These are phyloP conservation scores for Pseudochromis fuscus DNA, from an alignment of 2,797 vertebrate species.

Conservation along the genomic window DNA sequence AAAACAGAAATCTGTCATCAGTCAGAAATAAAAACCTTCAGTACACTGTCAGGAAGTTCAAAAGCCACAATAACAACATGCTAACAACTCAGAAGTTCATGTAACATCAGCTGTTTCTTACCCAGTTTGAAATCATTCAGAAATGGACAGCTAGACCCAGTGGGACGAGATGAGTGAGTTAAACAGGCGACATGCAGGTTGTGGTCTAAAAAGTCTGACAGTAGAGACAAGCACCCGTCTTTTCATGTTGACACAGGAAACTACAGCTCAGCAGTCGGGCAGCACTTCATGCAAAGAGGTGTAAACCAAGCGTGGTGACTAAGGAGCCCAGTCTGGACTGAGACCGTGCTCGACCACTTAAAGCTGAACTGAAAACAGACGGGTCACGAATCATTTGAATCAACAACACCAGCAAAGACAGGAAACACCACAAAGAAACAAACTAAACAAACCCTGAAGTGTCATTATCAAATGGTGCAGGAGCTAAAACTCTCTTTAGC, in stretches of 20 bases:
- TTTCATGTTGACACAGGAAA: not conserved
- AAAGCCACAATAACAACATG: not conserved
- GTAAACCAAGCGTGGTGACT: not conserved
- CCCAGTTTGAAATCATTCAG: too few relatives aligned
- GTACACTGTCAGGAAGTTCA: not conserved
- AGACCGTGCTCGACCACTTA: not conserved
- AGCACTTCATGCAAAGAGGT: not conserved
- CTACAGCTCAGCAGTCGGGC: not conserved
- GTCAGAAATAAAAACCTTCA: not conserved
- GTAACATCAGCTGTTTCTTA: not conserved
- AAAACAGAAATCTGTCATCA: too few relatives aligned
- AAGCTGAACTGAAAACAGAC: not conserved
- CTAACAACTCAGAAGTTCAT: not conserved
- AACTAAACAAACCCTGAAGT: too few relatives aligned
- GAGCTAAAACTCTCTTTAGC: not conserved
- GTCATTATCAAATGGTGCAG: not conserved
- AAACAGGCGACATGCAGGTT: not conserved
- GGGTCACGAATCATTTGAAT: not conserved
- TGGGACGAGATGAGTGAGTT: not conserved
- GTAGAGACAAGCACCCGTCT: not conserved
- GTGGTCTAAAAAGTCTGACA: not conserved
- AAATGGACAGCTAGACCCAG: too few relatives aligned
- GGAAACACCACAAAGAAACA: not conserved
- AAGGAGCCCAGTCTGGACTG: not conserved
- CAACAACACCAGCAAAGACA: not conserved